Base-by-base conservation (phyloP, 2,797 vertebrate species). In the Carapus acus region DNA sequence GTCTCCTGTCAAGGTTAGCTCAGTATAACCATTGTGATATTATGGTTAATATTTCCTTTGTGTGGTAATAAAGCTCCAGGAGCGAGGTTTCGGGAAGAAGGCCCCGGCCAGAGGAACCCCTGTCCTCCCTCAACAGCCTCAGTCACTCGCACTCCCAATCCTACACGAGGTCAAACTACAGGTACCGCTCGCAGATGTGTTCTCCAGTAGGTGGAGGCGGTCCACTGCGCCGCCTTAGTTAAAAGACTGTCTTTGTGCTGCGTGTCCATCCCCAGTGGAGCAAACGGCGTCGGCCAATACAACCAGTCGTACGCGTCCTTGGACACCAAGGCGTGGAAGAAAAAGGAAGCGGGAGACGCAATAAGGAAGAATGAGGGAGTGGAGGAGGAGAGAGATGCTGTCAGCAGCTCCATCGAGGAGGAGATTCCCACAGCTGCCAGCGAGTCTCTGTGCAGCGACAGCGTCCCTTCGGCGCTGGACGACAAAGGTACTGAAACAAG, bases 381-480 rank as follows among this genome's bases (percentile, higher is more conserved):
- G n/a, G 72, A 37, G 78, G 83, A 47, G 69, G 80, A 27, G 76
- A 69, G 31, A 65, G 90, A 90, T 37, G 85, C 81, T 52, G 74
- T 56, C 24, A 88, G 78, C 75, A 81, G 75, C 71, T 92, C 90
- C 19, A 73, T 93, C 59, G 93, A 96, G 43, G 94, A 95, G 47
- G 88, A 92, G 49, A 76, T 75, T 72, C 83, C 70, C 36, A 88
- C 85, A 3, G 88, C 85, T 38, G 84, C 68, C 3, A 90, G 92
- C 46, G 88, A 93, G 45, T 93, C 90, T 8, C 43, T 94, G 22
- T 88, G 67, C 4, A 93, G 90, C 34, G 88, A 91, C 54, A 90
- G 88, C 46, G 49, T 91, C 41, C 80, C 83, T 1, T 92, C 91
- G 6, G 69, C 88, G 29, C 75, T 84, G 6, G 91, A 94, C 33